phyloP scores from a whole-genome alignment of 2,797 vertebrate species.

The Amniataba percoides region DNA sequence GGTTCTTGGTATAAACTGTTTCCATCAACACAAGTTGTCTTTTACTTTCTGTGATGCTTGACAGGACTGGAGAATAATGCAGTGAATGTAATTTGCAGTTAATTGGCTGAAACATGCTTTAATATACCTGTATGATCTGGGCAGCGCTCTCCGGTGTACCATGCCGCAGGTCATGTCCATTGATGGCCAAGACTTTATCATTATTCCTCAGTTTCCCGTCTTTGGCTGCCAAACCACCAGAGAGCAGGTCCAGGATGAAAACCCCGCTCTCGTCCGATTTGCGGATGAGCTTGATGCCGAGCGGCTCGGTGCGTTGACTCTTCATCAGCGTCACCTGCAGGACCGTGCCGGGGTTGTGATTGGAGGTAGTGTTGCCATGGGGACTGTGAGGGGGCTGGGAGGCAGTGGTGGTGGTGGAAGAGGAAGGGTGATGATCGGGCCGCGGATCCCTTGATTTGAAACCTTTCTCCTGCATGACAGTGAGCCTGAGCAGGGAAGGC shows the following conservation, averaged over 20 bases:
- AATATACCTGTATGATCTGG: slow-evolving; percentile 92
- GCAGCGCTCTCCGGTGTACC: slow-evolving; percentile 94
- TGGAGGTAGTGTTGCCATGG: slow-evolving; percentile 72
- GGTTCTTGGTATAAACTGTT: too few species aligned
- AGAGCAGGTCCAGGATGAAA: slow-evolving; percentile 92
- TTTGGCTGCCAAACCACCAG: slow-evolving; percentile 92
- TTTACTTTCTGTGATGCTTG: too few species aligned
- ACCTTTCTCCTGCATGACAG: slow-evolving; percentile 94
- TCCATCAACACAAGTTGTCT: too few species aligned
- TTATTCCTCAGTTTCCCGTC: slow-evolving; percentile 92
- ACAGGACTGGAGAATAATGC: too few species aligned
- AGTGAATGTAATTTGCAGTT: neutral
- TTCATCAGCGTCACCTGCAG: slow-evolving; percentile 92
- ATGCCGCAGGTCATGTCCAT: slow-evolving; percentile 92
- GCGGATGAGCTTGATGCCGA: slow-evolving; percentile 95
- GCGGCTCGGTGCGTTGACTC: slow-evolving; percentile 88
- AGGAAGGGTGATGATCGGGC: slow-evolving; percentile 76
- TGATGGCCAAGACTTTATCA: slow-evolving; percentile 94
- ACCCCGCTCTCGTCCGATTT: slow-evolving; percentile 92
- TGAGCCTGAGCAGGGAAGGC: slow-evolving; percentile 87
- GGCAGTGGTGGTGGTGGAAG: slow-evolving; percentile 70
- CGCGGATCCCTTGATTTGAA: slow-evolving; percentile 86
- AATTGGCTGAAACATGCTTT: neutral
- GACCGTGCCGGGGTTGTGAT: slow-evolving; percentile 83
- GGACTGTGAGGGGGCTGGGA: slow-evolving; percentile 69